Base-by-base conservation (phyloP, 2,797 vertebrate genomes). In the Spinus pinus region DNA sequence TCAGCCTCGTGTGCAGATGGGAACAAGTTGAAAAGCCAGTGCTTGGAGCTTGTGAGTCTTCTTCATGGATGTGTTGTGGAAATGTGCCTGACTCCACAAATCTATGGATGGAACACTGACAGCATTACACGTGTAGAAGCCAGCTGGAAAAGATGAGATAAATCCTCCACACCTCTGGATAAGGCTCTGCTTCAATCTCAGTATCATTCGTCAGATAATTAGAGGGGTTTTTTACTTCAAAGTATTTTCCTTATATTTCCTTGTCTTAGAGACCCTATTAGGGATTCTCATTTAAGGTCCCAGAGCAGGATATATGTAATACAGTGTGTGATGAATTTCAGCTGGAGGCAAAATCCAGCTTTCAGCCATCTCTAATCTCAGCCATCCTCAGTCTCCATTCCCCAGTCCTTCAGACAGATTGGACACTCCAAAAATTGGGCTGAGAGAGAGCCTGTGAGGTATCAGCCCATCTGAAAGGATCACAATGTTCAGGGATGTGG, bases 341-440 rank as follows among this genome's bases (percentile, higher is more conserved):
- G 31, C 5, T 91, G 64, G 13, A 66, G 25, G 12, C 9, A 44
- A 82, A 79, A 22, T 41, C 23, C 56, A 69, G 14, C 11, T 66
- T 82, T 92, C 30, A 37, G 10, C 5, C 10, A 66, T 4, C 9
- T 82, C 39, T 67, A 21, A 49, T 31, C 19, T 77, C 67, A 85
- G 0, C 14, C 60, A 4, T 33, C 20, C 56, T 85, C 61, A 89
- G 5, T 35, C 5, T 74, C 30, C 7, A 22, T 47, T 66, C 7
- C 25, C 5, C 11, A 65, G 23, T 8, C 22, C 10, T 16, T 74
- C 0, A 0, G 60, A 70, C 27, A 58, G 28, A 35, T 1, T 39
- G 10, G 12, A 14, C 13, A 5, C 5, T n/a, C 44, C 13, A 84
- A 62, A 77, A 81, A 27, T 1, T 23, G 13, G 21, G 18, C 11